Base-by-base conservation (phyloP, 2,888 invertebrate species). In the Polymixis flavicincta region DNA sequence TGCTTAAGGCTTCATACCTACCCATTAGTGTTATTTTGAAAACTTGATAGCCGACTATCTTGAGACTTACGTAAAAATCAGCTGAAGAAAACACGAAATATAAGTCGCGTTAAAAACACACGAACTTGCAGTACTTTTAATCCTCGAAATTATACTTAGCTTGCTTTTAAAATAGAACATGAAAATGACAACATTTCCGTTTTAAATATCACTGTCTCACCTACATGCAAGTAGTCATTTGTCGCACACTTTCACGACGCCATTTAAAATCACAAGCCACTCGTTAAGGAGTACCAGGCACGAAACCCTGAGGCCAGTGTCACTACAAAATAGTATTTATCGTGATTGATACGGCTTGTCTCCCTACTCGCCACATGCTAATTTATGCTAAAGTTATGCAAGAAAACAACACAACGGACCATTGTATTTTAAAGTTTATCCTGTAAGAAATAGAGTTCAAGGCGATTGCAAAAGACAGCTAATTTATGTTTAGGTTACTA, bases 271-370 rank as follows among this genome's bases (percentile, higher is more conserved):
- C 76, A 78, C 84, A 83, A 83, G 71, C 75, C 54, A 70, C 71
- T 85, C 76, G 83, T 85, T 89, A 84, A 78, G 74, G 81, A 82
- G 84, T 78, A 78, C 64, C 79, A 65, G 52, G 74, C 84, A 82
- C 80, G 76, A 76, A 82, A 60, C 70, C 89, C 88, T 71, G 76
- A 74, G 85, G 90, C 78, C 78, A 84, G 80, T 87, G 87, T 88
- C 90, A 88, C 89, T 87, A 86, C 88, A 86, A 87, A 87, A 89
- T 86, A 87, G 89, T 87, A 86, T 89, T 90, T 90, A 90, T 88
- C 88, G 82, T 90, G 89, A 90, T 89, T 89, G 90, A 89, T 90
- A 88, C 86, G 76, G 74, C 89, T 82, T 89, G 88, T 87, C 89
- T 84, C 85, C 85, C 80, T 83, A 85, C 87, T 88, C 85, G 83